Conservation (phyloP, 2,113 vertebrate genomes). For the Gulo gulo region DNA sequence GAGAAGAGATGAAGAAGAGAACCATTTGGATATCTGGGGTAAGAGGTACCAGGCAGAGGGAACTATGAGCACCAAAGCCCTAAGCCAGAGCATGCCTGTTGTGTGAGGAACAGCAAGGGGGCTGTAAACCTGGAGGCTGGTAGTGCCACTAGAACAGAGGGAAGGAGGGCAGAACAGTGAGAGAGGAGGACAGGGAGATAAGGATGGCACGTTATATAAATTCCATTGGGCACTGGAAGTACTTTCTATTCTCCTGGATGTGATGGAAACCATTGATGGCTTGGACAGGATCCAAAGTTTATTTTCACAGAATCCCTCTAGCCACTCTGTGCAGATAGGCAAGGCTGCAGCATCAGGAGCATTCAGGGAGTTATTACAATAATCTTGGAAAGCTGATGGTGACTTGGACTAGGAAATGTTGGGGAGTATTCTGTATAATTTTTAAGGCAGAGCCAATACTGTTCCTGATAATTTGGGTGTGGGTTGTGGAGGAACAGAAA, state of each 20-base stretch:
- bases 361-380: neutral
- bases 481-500: neutral
- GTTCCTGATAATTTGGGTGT: neutral
- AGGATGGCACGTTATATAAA: neutral
- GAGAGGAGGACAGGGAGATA: neutral
- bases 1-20: neutral
- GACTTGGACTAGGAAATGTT: neutral
- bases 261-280: neutral
- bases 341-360: neutral
- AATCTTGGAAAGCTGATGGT: neutral
- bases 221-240: rapidly evolving
- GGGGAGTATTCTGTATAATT: neutral
- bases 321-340: neutral
- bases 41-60: neutral
- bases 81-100: neutral
- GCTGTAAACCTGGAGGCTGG: neutral
- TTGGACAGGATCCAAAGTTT: neutral
- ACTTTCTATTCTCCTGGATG: neutral
- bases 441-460: neutral
- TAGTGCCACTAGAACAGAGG: neutral
- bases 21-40: neutral
- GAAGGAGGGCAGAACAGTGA: neutral
- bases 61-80: neutral
- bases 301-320: neutral
- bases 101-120: neutral